phyloP scores from a whole-genome alignment of 30 jellyfish, hydroid and myxozoan genomes.

The Aurelia sp. region DNA sequence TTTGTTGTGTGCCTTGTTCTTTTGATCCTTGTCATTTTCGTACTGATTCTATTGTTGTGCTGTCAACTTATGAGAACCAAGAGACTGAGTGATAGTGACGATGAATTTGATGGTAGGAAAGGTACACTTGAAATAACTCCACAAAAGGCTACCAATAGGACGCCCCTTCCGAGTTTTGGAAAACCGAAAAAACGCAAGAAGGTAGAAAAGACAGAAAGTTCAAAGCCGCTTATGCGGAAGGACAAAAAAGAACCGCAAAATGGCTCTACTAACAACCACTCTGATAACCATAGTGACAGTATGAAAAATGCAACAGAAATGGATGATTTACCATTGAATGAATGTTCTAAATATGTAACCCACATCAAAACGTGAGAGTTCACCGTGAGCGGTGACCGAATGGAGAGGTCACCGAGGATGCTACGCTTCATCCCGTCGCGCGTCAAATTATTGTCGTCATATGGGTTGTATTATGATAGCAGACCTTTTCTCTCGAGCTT shows the following conservation, averaged over 20 bases:
- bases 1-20: constrained; percentile 41
- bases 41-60: neutral
- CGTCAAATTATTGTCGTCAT: no score
- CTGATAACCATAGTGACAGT: constrained; percentile 7
- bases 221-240: constrained; percentile 36
- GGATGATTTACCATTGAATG: constrained; percentile 36
- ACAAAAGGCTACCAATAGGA: neutral
- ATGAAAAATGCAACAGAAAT: constrained; percentile 45
- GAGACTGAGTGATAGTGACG: constrained; percentile 21
- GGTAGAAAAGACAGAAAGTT: constrained; percentile 31
- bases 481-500: no score
- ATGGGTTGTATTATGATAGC: no score
- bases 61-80: neutral
- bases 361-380: constrained; percentile 26
- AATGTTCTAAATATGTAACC: constrained; percentile 15
- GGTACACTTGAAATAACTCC: constrained; percentile 50
- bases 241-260: constrained; percentile 31
- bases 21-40: constrained; percentile 6
- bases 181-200: neutral
- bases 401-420: no score
- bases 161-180: neutral
- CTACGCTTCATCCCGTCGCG: no score
- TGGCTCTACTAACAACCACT: constrained; percentile 24
- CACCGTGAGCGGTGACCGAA: no score
- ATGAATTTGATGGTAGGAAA: constrained; percentile 53